phyloP scores from a whole-genome alignment of 2,888 invertebrate genomes.

The Didymodactylos carnosus region DNA sequence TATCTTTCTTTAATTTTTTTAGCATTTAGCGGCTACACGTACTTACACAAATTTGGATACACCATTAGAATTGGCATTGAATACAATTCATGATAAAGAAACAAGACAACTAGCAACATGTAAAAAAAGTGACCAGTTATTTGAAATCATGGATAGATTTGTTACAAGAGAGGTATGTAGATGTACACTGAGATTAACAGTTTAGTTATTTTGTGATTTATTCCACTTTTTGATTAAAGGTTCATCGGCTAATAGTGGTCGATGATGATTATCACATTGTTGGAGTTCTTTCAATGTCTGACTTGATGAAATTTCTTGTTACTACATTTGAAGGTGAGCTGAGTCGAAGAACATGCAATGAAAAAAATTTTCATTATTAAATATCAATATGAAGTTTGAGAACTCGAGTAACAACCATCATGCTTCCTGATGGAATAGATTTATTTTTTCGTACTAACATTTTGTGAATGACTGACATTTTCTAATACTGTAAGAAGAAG shows the following conservation, averaged over 20 bases:
- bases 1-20: constrained; percentile 22
- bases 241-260: constrained; percentile 80
- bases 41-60: constrained; percentile 90
- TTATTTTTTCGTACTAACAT: no score
- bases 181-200: no score
- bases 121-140: constrained; percentile 65
- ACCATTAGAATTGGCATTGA: constrained; percentile 69
- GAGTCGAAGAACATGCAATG: no score
- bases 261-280: constrained; percentile 72
- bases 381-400: no score
- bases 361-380: no score
- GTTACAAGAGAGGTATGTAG: constrained; percentile 70
- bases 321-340: background rate
- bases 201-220: no score
- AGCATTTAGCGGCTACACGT: constrained; percentile 93
- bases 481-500: no score
- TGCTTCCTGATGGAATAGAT: no score
- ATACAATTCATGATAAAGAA: constrained; percentile 63
- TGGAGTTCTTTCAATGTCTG: constrained; percentile 84
- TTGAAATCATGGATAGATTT: constrained; percentile 73
- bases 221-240: no score
- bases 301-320: constrained; percentile 68
- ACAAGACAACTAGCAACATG: constrained; percentile 91
- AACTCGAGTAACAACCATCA: no score
- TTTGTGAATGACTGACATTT: no score